These are phyloP conservation scores for Morelia viridis DNA, from an alignment of 2,797 vertebrate species.

Conservation along the genomic window DNA sequence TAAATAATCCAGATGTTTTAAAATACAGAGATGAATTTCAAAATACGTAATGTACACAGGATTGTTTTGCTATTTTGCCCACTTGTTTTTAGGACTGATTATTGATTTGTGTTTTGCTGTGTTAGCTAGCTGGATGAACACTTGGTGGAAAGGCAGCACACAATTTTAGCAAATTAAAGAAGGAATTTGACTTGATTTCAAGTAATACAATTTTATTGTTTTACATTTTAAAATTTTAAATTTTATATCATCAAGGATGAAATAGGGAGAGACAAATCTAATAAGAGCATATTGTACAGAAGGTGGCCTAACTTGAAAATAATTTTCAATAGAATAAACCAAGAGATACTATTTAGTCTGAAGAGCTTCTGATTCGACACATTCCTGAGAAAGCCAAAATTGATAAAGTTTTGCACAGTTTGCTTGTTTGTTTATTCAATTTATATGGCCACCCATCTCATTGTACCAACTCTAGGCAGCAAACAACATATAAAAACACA, in stretches of 20 bases:
- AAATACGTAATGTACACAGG: not conserved
- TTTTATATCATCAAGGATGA: not conserved
- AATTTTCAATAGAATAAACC: not conserved
- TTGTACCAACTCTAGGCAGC: not conserved
- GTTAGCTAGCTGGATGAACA: not conserved
- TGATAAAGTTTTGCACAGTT: not conserved
- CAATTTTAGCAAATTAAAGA: not conserved
- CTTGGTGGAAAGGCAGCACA: not conserved
- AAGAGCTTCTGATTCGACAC: not conserved
- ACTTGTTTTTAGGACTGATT: not conserved
- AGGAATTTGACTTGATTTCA: not conserved
- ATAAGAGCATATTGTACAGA: not conserved
- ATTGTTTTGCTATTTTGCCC: not conserved
- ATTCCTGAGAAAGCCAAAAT: not conserved
- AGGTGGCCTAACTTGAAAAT: not conserved
- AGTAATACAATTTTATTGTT: not conserved
- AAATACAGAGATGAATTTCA: not conserved
- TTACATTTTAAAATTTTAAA: too few species aligned
- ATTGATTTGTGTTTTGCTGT: not conserved
- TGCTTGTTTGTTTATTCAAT: too few species aligned
- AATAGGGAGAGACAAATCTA: not conserved
- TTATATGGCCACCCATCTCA: not conserved
- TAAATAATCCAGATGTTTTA: not conserved
- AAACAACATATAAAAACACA: not conserved
- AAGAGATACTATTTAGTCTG: not conserved